phyloP scores from a whole-genome alignment of 2,888 invertebrate species.

The Leptogaster cylindrica region DNA sequence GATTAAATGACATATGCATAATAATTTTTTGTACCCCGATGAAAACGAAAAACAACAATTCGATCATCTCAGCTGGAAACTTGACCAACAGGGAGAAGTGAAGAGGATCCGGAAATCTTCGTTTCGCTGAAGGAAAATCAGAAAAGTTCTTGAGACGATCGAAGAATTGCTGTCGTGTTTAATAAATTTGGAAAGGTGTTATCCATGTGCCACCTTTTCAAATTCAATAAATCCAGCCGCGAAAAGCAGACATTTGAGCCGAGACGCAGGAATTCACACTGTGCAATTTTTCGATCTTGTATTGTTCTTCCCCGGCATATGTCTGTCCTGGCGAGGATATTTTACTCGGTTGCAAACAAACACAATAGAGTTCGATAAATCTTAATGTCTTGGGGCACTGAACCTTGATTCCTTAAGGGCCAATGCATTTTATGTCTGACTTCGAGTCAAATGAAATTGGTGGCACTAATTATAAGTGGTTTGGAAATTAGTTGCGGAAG shows the following conservation, averaged over 20 bases:
- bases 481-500: constrained; percentile 36
- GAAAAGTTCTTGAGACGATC: constrained; percentile 21
- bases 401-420: constrained; percentile 35
- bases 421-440: neutral
- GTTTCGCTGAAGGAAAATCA: too few species aligned
- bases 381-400: constrained; percentile 42
- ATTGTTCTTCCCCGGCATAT: constrained; percentile 25
- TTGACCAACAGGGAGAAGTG: neutral
- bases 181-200: constrained; percentile 40
- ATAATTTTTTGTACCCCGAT: too few species aligned
- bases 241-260: constrained; percentile 18
- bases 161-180: constrained; percentile 24
- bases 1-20: too few species aligned
- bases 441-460: constrained; percentile 18
- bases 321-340: constrained; percentile 19
- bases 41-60: too few species aligned
- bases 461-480: constrained; percentile 27
- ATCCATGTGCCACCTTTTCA: constrained; percentile 26
- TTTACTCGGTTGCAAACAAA: constrained; percentile 23
- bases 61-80: neutral
- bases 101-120: neutral
- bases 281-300: constrained; percentile 38
- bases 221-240: constrained; percentile 6
- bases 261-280: constrained; percentile 29
- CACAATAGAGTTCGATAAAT: constrained; percentile 40